Conservation (phyloP, 1,140 invertebrate species). For the Oedothorax gibbosus region DNA sequence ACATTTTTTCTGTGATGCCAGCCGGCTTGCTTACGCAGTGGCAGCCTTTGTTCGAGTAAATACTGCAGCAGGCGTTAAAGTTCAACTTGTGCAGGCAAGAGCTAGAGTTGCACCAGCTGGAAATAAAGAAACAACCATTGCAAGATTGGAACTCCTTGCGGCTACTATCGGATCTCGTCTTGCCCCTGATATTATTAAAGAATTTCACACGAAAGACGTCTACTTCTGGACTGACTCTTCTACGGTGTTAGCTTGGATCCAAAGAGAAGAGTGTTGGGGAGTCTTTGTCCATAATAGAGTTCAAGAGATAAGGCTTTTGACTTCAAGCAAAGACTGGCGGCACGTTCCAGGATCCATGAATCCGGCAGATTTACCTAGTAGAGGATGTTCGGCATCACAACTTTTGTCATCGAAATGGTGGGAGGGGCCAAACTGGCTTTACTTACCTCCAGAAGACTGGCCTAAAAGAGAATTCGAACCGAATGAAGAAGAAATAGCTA, state of each 20-base stretch:
- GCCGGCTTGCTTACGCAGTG: constrained; percentile 29
- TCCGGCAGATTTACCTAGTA: not conserved
- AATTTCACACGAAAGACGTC: not conserved
- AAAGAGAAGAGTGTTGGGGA: constrained; percentile 7
- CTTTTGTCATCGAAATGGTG: not conserved
- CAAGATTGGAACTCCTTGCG: constrained; percentile 15
- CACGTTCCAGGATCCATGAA: not conserved
- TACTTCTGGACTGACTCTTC: constrained; percentile 44
- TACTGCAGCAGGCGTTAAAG: not conserved
- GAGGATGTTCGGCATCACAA: not conserved
- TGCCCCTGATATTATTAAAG: not conserved
- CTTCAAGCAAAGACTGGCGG: not conserved
- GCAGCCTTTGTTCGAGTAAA: not conserved
- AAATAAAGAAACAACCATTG: constrained; percentile 20
- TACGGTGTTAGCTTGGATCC: constrained; percentile 40
- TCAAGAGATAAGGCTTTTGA: not conserved
- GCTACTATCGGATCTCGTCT: constrained; percentile 16
- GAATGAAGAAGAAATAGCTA: constrained; percentile 26
- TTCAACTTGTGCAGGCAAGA: constrained; percentile 32
- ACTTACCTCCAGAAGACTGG: constrained; percentile 37
- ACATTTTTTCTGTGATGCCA: constrained; percentile 18
- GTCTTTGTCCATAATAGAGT: constrained; percentile 44
- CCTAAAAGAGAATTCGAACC: not conserved
- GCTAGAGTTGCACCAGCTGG: constrained; percentile 30
- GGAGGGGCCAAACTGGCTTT: not conserved